Conservation (phyloP, 2,113 vertebrate genomes). For the Nanorana parkeri region DNA sequence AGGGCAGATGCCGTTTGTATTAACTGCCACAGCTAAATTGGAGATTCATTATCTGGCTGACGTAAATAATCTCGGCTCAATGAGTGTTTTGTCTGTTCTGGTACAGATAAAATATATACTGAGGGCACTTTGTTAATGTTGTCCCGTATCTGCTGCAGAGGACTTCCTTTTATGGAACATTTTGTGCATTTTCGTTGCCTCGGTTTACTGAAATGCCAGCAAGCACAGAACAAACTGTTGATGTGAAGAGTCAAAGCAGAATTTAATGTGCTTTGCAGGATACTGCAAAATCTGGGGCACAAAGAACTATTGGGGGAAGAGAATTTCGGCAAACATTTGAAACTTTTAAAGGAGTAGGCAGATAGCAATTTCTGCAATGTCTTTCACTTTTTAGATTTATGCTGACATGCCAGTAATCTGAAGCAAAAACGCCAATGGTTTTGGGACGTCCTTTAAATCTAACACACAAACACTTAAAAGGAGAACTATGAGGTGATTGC, state of each 20-base stretch:
- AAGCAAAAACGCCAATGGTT: no score
- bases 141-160: conserved; percentile 9
- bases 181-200: conserved; percentile 39
- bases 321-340: background rate
- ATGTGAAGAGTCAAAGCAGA: conserved; percentile 32
- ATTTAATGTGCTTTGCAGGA: background rate
- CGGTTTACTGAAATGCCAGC: conserved; percentile 48
- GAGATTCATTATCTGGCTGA: conserved; percentile 38
- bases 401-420: no score
- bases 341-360: background rate
- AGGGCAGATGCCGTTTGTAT: conserved; percentile 12
- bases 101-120: conserved; percentile 36
- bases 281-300: background rate
- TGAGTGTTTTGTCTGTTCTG: conserved; percentile 37
- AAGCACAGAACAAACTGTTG: conserved; percentile 44
- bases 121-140: conserved; percentile 52
- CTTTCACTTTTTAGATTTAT: no score
- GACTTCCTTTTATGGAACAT: conserved; percentile 52
- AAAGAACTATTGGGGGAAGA: no score
- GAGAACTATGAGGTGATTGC: no score
- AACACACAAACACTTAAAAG: no score
- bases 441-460: no score
- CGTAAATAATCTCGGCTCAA: conserved; percentile 22
- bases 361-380: no score
- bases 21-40: conserved; percentile 2